Base-by-base conservation (phyloP, 2,113 vertebrate species). In the Tetrao urogallus region DNA sequence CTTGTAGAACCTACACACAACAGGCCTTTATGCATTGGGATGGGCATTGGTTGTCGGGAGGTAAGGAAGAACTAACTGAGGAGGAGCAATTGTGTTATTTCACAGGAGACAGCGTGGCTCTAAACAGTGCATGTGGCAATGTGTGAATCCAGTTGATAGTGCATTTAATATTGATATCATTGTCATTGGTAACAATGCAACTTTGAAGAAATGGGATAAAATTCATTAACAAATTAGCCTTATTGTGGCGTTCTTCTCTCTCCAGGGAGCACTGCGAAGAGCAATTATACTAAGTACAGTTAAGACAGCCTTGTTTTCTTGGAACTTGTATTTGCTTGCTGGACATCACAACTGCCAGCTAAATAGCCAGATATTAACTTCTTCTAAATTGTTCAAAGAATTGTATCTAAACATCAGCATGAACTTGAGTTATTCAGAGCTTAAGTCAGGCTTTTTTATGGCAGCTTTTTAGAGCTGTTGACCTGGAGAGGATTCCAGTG, bases 381-480 rank as follows among this genome's bases (percentile, higher is more conserved):
- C 25, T 20, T 57, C 38, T 52, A 36, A 71, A n/a, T 21, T 70
- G 10, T 47, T 34, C n/a, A 18, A 78, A 61, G 34, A 58, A 60
- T 60, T 61, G 22, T 40, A 52, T 57, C 73, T 57, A 66, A 85
- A 89, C 47, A 58, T 93, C 70, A 38, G 2, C 32, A 36, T 47
- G 74, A 89, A 89, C 72, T 88, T 30, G 64, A 87, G 81, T 83
- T 52, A 50, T 24, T 70, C 10, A 9, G 75, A 82, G 60, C 54
- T 96, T 88, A 69, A 76, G 74, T 61, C 16, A 1, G 3, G 11
- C 81, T 42, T 89, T 71, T 79, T 47, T 4, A 28, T 82, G 64
- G 43, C 86, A 87, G 64, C 48, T 70, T 86, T 76, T 92, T 78
- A 66, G 54, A 63, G 71, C 60, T 60, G 65, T 75, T 96, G 94